phyloP scores from a whole-genome alignment of 2,888 invertebrate genomes.

The Orthosia gracilis region DNA sequence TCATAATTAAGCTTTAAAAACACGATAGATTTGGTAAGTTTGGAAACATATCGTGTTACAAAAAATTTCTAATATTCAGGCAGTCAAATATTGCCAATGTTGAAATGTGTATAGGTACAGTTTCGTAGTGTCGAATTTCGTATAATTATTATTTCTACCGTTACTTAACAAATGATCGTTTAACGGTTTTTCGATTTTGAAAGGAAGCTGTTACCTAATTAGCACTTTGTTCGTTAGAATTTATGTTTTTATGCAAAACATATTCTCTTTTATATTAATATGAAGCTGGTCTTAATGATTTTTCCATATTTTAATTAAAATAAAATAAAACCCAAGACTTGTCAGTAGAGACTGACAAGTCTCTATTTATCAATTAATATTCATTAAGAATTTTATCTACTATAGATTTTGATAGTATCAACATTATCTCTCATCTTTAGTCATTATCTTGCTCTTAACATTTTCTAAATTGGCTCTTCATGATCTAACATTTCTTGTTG shows the following conservation, averaged over 20 bases:
- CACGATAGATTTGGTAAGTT: neutral
- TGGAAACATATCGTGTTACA: neutral
- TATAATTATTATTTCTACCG: slow-evolving; percentile 19
- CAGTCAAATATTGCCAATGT: slow-evolving; percentile 9
- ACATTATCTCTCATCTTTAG: neutral
- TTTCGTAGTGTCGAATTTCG: slow-evolving; percentile 13
- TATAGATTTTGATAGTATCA: neutral
- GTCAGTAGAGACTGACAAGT: no score
- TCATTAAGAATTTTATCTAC: neutral
- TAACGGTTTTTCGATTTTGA: slow-evolving; percentile 20
- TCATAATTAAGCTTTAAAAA: neutral
- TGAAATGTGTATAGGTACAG: neutral
- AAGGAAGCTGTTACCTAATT: slow-evolving; percentile 13
- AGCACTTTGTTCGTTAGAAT: neutral
- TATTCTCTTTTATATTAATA: slow-evolving; percentile 4
- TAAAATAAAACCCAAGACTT: neutral
- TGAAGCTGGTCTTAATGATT: neutral
- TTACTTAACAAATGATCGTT: slow-evolving; percentile 13
- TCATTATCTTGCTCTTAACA: neutral
- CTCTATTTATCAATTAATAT: neutral
- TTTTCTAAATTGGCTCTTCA: neutral
- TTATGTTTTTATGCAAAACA: slow-evolving; percentile 14
- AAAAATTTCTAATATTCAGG: slow-evolving; percentile 8
- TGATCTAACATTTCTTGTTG: neutral
- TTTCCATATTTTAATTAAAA: neutral